These are phyloP conservation scores for Entomobrya proxima DNA, from an alignment of 2,888 invertebrate species.

Conservation along the genomic window DNA sequence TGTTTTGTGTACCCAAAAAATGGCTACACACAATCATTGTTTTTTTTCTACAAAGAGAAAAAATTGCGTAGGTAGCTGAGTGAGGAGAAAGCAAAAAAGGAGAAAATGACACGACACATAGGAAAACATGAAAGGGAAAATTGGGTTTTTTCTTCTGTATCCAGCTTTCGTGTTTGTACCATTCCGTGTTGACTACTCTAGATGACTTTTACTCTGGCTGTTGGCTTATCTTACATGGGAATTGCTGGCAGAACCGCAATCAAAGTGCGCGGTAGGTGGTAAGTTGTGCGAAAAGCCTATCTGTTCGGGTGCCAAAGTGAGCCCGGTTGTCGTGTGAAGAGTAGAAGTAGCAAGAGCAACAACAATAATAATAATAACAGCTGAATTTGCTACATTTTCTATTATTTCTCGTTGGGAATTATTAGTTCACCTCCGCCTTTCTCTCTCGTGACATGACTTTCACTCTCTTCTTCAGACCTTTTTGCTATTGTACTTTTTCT, in stretches of 20 bases:
- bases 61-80: slow-evolving; percentile 7
- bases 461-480: not conserved
- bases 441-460: not conserved
- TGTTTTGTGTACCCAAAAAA: not conserved
- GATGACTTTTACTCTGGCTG: slow-evolving; percentile 6
- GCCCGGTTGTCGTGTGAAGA: not conserved
- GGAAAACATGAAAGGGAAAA: slow-evolving; percentile 13
- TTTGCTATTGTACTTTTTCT: slow-evolving; percentile 18
- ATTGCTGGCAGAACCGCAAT: slow-evolving; percentile 54
- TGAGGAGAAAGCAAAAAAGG: not conserved
- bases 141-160: slow-evolving; percentile 36
- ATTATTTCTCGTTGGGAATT: slow-evolving; percentile 44
- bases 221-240: not conserved
- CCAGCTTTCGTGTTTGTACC: not conserved
- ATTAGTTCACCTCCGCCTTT: slow-evolving; percentile 54
- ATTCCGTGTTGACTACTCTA: slow-evolving; percentile 4
- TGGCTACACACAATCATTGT: not conserved
- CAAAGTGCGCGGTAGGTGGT: slow-evolving; percentile 63
- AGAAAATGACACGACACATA: slow-evolving; percentile 28
- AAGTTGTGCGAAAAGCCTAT: slow-evolving; percentile 35
- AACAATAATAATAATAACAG: slow-evolving; percentile 33
- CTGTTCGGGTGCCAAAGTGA: slow-evolving; percentile 29
- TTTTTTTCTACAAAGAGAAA: not conserved
- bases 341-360: not conserved
- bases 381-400: slow-evolving; percentile 59